Conservation (phyloP, 1,140 invertebrate genomes). For the Pogonognathellus flavescens region DNA sequence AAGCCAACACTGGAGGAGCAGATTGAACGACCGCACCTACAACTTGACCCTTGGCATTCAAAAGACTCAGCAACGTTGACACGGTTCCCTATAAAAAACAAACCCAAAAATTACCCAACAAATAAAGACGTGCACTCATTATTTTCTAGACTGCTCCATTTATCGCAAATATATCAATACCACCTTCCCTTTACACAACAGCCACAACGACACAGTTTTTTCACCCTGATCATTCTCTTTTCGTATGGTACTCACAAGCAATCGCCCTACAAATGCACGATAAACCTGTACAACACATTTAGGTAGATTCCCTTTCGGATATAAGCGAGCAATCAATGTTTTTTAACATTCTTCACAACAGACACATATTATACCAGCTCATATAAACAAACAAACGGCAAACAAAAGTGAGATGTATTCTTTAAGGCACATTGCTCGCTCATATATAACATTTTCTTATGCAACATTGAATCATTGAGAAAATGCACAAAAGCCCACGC, state of each 20-base stretch:
- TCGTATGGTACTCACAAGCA: no score
- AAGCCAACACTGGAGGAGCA: slow-evolving; percentile 66
- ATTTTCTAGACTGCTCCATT: neutral
- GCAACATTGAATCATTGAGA: slow-evolving; percentile 24
- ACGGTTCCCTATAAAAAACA: slow-evolving; percentile 64
- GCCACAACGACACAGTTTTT: no score
- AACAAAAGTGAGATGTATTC: no score
- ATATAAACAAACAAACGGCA: no score
- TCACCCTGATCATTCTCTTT: no score
- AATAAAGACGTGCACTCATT: neutral
- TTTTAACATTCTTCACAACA: no score
- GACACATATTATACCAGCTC: neutral
- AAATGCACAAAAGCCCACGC: neutral
- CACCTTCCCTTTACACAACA: no score
- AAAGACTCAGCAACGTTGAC: slow-evolving; percentile 66
- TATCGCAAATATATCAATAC: no score
- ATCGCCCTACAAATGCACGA: no score
- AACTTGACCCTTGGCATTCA: slow-evolving; percentile 67
- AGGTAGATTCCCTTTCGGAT: no score
- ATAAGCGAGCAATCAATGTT: no score
- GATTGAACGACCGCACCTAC: slow-evolving; percentile 67
- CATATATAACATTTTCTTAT: neutral
- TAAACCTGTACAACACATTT: no score
- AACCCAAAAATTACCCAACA: neutral
- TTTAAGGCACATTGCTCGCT: neutral